Evolutionary conservation across 2,797 vertebrate species (phyloP), one percentile per base, ranked within the genome.

Genomic region (Tokudaia muenninki): DNA sequence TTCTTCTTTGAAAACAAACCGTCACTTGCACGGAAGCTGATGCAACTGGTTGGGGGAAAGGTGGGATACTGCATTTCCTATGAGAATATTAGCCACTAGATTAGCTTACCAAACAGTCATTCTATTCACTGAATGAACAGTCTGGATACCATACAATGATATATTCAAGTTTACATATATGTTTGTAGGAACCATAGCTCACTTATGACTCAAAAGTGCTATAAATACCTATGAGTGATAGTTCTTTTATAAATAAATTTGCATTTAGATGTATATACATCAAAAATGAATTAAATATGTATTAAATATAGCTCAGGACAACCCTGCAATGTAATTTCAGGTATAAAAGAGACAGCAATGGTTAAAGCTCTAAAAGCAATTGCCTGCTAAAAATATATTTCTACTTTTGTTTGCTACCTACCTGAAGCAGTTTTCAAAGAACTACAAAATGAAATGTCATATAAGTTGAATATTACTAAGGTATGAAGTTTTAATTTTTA

Each of bases 1-100:
- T 96, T 96, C 63, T 96, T 96, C 57, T 90, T 79, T 84, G 34
- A 52, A 96, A 94, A 90, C 34, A 95, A 94, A 87, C n/a, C 52
- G 67, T 87, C 29, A 81, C 6, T 55, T 94, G 19, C n/a, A 67
- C 80, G 44, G 37, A 47, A 91, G 80, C 61, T 88, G 61, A 91
- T 92, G 86, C 47, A 94, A 29, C 17, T 84, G 82, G 90, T 0
- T 67, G 52, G 41, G 24, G 7, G 10, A 57, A n/a, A 1, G 14
- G 22, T 44, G 22, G 26, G 75, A 6, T 59, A n/a, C 34, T 88
- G 74, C 72, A 14, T 3, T 57, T 70, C 67, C 47, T 34, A 44
- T 63, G 26, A 86, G 47, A 92, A 86, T 3, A 44, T 44, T 84
- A 82, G 59, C 9, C 29, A 75, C 61, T 55, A 63, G 13, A 65